phyloP scores from a whole-genome alignment of 2,797 vertebrate genomes.

The Malacoctenus gilli region DNA sequence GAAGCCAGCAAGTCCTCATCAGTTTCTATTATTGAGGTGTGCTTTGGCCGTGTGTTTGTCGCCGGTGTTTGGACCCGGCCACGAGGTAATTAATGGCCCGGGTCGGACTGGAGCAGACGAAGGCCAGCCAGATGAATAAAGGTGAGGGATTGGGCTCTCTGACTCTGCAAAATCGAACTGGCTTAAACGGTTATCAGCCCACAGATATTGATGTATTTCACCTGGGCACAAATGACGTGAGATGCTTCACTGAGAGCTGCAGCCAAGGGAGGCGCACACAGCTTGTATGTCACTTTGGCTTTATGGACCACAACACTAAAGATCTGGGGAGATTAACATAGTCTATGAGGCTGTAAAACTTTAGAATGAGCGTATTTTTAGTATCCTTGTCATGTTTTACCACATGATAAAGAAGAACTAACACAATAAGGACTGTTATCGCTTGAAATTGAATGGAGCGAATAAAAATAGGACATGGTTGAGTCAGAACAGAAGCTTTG shows the following conservation, averaged over 20 bases:
- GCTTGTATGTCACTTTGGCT: constrained; percentile 21
- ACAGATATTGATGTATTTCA: constrained; percentile 78
- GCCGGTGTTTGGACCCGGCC: constrained; percentile 57
- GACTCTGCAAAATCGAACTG: constrained; percentile 72
- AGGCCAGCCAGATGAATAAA: constrained; percentile 77
- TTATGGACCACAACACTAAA: constrained; percentile 24
- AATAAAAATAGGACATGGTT: no score
- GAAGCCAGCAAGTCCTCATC: constrained; percentile 49
- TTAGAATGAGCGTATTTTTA: not conserved
- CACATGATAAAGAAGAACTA: not conserved
- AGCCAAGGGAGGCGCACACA: constrained; percentile 14
- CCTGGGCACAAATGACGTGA: constrained; percentile 54
- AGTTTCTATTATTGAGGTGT: constrained; percentile 62
- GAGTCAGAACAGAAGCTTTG: no score
- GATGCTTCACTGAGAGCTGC: constrained; percentile 50
- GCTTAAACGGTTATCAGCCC: constrained; percentile 74
- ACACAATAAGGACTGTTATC: no score
- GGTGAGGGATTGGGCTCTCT: constrained; percentile 71
- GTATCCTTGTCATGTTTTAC: not conserved
- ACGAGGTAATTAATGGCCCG: constrained; percentile 75
- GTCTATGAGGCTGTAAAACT: constrained; percentile 6
- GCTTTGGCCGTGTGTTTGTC: constrained; percentile 45
- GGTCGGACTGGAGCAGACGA: constrained; percentile 63
- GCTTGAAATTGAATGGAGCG: no score
- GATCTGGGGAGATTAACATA: constrained; percentile 22